phyloP scores from a whole-genome alignment of 2,113 vertebrate genomes.

The Danio rerio region DNA sequence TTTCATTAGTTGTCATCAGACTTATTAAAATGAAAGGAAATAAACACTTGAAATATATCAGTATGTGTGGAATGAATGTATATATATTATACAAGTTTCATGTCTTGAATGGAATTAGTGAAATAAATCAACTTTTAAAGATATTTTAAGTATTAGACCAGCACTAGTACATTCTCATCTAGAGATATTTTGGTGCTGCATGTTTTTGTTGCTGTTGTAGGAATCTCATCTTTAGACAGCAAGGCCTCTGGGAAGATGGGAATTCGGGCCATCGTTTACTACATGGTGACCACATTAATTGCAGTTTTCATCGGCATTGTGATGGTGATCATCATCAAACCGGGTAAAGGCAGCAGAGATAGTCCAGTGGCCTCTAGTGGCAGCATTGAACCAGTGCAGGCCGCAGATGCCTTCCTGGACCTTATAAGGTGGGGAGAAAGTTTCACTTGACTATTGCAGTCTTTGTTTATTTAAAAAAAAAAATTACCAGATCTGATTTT shows the following conservation, averaged over 20 bases:
- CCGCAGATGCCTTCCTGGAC: constrained; percentile 93
- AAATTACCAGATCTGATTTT: background rate
- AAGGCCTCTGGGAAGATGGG: constrained; percentile 95
- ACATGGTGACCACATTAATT: constrained; percentile 93
- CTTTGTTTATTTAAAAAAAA: background rate
- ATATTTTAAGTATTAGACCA: too few species aligned
- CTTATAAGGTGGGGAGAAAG: constrained; percentile 83
- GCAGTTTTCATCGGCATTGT: constrained; percentile 95
- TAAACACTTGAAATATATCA: too few species aligned
- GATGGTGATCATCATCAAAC: constrained; percentile 89
- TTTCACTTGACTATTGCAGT: background rate
- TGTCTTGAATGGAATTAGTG: too few species aligned
- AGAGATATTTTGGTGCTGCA: too few species aligned
- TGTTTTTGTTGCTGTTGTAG: constrained; percentile 65
- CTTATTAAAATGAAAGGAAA: too few species aligned
- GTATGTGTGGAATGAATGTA: too few species aligned
- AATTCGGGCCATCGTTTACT: constrained; percentile 87
- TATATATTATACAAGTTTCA: too few species aligned
- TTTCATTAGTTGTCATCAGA: too few species aligned
- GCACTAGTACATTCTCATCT: too few species aligned
- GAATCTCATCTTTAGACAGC: constrained; percentile 93
- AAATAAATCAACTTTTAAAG: too few species aligned
- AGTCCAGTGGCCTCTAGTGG: constrained; percentile 77
- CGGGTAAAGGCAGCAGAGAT: constrained; percentile 90
- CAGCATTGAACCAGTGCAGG: constrained; percentile 86